Evolutionary conservation across 2,113 vertebrate genomes (phyloP).

Genomic region (Turdus rufiventris): DNA sequence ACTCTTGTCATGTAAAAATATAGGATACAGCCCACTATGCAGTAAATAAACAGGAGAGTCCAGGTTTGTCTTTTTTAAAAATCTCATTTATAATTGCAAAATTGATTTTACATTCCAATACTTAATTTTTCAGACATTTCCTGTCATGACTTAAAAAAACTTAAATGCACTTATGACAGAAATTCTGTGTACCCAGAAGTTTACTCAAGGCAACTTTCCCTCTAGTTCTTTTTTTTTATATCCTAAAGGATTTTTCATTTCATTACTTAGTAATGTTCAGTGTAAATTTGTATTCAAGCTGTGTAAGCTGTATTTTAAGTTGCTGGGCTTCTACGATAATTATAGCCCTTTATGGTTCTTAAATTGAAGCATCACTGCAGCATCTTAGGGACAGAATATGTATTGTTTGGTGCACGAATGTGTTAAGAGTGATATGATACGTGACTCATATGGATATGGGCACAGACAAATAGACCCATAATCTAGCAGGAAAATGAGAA

Average conservation of each 20-base stretch:
- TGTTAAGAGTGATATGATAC: not conserved
- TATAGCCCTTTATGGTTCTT: not conserved
- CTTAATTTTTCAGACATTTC: not conserved
- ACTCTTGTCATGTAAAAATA: not conserved
- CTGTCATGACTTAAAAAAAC: accelerated
- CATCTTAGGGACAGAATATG: not conserved
- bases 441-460: not conserved
- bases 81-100: not conserved
- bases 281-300: not conserved
- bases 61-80: not conserved
- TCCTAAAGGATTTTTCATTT: not conserved
- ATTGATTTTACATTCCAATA: not conserved
- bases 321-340: not conserved
- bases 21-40: accelerated
- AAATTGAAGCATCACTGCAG: not conserved
- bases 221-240: not conserved
- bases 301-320: not conserved
- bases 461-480: not conserved
- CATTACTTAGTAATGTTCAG: not conserved
- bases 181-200: not conserved
- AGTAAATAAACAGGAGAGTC: not conserved
- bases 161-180: not conserved
- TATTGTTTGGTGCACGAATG: not conserved
- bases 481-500: not conserved
- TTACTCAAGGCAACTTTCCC: not conserved